phyloP scores from a whole-genome alignment of 2,113 vertebrate genomes.

The Cyanoliseus patagonus region DNA sequence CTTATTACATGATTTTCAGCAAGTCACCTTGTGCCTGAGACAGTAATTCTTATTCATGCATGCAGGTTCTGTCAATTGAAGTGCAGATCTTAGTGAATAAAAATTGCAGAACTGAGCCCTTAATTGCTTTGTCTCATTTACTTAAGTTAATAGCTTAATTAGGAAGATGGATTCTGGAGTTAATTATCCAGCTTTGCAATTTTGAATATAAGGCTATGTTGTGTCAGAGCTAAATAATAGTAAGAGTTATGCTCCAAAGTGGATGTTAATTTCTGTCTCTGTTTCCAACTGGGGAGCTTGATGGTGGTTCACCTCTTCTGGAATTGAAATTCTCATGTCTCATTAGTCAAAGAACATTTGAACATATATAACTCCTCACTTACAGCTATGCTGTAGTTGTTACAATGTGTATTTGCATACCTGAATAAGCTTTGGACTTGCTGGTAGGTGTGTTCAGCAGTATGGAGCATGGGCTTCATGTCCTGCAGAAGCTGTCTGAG shows the following conservation, averaged over 20 bases:
- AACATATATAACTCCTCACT: not conserved
- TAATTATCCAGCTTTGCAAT: slow-evolving; percentile 17
- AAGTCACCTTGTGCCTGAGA: not conserved
- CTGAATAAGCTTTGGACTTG: not conserved
- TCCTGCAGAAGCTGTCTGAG: not conserved
- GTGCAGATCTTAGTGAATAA: slow-evolving; percentile 10
- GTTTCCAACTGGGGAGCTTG: not conserved
- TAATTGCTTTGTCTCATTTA: slow-evolving; percentile 41
- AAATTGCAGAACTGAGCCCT: not conserved
- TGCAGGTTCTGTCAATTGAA: not conserved
- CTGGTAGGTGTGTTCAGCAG: not conserved
- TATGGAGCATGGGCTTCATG: fast-evolving
- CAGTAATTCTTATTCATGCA: slow-evolving; percentile 3
- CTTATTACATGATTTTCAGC: not conserved
- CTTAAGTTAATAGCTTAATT: not conserved
- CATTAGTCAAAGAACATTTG: not conserved
- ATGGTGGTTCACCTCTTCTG: not conserved
- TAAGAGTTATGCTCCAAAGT: not conserved
- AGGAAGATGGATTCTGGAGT: slow-evolving; percentile 13
- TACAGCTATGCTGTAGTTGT: not conserved
- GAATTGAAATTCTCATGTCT: not conserved
- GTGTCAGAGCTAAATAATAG: not conserved
- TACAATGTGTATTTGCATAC: fast-evolving
- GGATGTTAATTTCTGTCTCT: slow-evolving; percentile 3
- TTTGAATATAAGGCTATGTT: not conserved